Percentiles rank a stretch among this genome's conserved stretches.
Evolutionary conservation across 2,113 vertebrate species (phyloP).

Genomic region (Cyprinodon tularosa): DNA sequence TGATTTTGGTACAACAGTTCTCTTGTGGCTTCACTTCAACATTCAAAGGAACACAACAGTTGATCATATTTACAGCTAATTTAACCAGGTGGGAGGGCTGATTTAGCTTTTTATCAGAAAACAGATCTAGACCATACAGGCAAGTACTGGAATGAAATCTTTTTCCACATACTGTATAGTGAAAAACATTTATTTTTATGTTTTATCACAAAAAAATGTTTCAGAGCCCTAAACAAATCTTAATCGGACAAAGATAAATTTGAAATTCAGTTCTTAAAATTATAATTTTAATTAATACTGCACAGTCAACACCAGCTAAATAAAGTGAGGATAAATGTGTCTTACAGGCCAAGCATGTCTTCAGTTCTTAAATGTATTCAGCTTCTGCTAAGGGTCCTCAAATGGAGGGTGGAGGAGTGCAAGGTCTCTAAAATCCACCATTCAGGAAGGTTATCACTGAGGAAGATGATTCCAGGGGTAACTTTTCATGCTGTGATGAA

Average conservation of each 20-base stretch:
- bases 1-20: slow-evolving; percentile 17
- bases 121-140: neutral
- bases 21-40: slow-evolving; percentile 12
- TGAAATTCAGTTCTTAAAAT: neutral
- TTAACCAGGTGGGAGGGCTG: neutral
- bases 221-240: neutral
- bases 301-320: neutral
- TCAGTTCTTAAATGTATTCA: too few species aligned
- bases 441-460: too few species aligned
- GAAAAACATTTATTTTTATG: neutral
- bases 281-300: neutral
- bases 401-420: too few species aligned
- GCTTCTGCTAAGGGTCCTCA: too few species aligned
- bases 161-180: neutral
- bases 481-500: too few species aligned
- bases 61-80: neutral
- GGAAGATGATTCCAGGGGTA: too few species aligned
- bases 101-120: neutral
- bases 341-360: too few species aligned
- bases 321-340: too few species aligned
- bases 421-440: too few species aligned
- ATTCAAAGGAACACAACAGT: slow-evolving; percentile 21
- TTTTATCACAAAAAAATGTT: neutral
- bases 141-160: neutral
- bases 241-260: neutral